Evolutionary conservation across 2,113 vertebrate genomes (phyloP).

Genomic region (Chaetodon auriga): DNA sequence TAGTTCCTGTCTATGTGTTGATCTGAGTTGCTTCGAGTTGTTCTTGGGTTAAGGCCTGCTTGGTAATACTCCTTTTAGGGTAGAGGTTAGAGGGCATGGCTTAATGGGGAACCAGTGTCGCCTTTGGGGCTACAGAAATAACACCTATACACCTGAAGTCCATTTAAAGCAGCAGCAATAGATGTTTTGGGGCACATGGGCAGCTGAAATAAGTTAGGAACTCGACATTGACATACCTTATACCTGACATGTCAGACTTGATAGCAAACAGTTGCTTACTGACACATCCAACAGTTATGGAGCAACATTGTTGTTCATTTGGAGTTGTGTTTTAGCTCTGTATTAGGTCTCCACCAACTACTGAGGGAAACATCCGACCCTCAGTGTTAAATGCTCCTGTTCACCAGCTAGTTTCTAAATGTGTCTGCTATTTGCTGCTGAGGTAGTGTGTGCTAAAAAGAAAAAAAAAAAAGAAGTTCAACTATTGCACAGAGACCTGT

Average conservation of each 20-base stretch:
- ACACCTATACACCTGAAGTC: neutral
- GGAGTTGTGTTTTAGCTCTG: too few relatives aligned
- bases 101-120: neutral
- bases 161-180: neutral
- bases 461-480: neutral
- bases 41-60: neutral
- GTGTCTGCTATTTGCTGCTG: too few relatives aligned
- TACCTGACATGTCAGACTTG: neutral
- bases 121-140: neutral
- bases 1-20: slow-evolving; percentile 30
- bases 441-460: neutral
- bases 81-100: neutral
- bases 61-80: neutral
- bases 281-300: too few relatives aligned
- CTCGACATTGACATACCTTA: too few relatives aligned
- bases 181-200: neutral
- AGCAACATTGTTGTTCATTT: too few relatives aligned
- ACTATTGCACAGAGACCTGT: too few relatives aligned
- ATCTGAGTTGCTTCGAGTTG: slow-evolving; percentile 13
- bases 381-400: neutral
- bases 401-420: neutral
- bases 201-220: neutral
- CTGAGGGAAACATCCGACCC: neutral
- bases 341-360: neutral
- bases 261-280: too few relatives aligned